Conservation (phyloP, 2,797 vertebrate species). For the Falco concolor region DNA sequence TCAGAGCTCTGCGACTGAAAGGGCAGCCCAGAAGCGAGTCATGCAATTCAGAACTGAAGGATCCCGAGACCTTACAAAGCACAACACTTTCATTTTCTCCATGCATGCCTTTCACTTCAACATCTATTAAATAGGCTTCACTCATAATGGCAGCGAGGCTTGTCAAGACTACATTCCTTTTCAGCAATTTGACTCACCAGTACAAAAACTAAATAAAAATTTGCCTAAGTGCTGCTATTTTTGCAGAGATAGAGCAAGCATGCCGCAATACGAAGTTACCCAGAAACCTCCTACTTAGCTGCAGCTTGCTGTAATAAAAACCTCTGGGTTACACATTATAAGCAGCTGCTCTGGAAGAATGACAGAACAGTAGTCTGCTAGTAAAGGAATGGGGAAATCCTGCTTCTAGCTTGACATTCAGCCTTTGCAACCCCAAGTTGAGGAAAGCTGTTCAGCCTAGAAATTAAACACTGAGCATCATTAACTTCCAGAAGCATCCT, state of each 20-base stretch:
- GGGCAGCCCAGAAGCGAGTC: not conserved
- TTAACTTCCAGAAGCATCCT: not conserved
- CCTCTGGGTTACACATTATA: not conserved
- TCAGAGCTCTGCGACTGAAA: not conserved
- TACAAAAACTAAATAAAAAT: conserved; percentile 12
- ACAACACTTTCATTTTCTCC: not conserved
- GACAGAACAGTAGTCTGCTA: conserved; percentile 20
- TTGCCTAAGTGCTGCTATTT: conserved; percentile 36
- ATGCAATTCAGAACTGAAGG: not conserved
- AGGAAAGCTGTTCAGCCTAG: not conserved
- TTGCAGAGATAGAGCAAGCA: not conserved
- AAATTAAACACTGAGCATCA: not conserved
- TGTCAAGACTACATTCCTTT: not conserved
- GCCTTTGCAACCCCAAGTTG: not conserved
- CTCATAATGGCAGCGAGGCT: not conserved
- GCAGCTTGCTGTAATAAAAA: not conserved
- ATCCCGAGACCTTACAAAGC: not conserved
- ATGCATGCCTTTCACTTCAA: not conserved
- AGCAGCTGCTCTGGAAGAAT: conserved; percentile 30
- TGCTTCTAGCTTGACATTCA: not conserved
- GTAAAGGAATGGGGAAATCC: not conserved
- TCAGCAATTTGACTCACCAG: not conserved
- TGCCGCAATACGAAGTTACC: not conserved
- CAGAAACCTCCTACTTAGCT: not conserved
- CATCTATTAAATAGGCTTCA: not conserved